phyloP scores from a whole-genome alignment of 2,797 vertebrate genomes.

The Enteromius paludinosus region DNA sequence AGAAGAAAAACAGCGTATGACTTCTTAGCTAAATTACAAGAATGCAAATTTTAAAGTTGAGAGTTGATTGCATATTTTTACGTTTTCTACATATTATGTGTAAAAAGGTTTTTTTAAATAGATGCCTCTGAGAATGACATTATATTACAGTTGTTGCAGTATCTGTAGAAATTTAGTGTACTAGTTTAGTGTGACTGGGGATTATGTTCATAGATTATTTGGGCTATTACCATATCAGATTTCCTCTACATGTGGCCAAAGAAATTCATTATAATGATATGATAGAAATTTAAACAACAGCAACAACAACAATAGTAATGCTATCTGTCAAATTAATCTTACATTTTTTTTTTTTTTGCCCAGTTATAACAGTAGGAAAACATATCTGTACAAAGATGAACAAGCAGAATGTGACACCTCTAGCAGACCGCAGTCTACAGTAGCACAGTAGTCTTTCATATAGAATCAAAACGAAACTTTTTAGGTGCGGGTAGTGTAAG shows the following conservation, averaged over 20 bases:
- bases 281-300: neutral
- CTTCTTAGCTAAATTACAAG: neutral
- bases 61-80: neutral
- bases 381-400: neutral
- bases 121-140: neutral
- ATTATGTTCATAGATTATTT: too few relatives aligned
- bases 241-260: neutral
- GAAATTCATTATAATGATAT: neutral
- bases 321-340: neutral
- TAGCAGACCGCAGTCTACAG: neutral
- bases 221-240: neutral
- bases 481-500: neutral
- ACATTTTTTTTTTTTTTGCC: neutral
- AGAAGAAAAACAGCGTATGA: neutral
- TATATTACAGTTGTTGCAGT: too few relatives aligned
- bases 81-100: neutral
- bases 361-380: neutral
- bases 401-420: neutral
- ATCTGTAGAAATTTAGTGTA: too few relatives aligned
- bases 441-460: neutral
- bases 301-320: neutral
- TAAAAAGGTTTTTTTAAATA: neutral
- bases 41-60: neutral
- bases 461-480: neutral
- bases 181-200: too few relatives aligned